Conservation (phyloP, 2,113 vertebrate genomes). For the Pseudopipra pipra region DNA sequence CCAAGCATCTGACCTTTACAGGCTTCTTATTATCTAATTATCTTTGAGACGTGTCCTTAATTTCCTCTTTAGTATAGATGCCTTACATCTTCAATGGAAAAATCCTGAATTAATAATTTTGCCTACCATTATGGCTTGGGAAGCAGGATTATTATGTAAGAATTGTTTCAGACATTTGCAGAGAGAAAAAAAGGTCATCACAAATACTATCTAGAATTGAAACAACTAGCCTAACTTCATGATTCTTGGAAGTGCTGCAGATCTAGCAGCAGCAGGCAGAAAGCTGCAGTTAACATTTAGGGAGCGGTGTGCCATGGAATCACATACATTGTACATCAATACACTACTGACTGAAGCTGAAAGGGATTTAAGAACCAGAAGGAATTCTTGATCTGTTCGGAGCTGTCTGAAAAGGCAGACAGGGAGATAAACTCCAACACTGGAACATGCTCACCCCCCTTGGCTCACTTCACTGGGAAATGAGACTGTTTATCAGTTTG, state of each 20-base stretch:
- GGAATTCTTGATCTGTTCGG: neutral
- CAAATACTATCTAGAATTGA: neutral
- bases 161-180: neutral
- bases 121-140: neutral
- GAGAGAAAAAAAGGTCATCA: constrained; percentile 16
- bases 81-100: neutral
- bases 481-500: neutral
- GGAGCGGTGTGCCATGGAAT: neutral
- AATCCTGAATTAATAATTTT: constrained; percentile 44
- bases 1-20: constrained; percentile 40
- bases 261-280: neutral
- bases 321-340: neutral
- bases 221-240: neutral
- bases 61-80: constrained; percentile 11
- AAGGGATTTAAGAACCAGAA: neutral
- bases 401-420: neutral
- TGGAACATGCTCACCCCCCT: neutral
- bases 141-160: neutral
- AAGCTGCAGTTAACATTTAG: neutral
- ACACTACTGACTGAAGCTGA: neutral
- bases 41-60: constrained; percentile 3
- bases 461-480: neutral
- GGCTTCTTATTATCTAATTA: constrained; percentile 42
- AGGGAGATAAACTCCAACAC: neutral
- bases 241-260: neutral